phyloP scores from a whole-genome alignment of 2,888 invertebrate genomes.

The Tenthredo amoena region DNA sequence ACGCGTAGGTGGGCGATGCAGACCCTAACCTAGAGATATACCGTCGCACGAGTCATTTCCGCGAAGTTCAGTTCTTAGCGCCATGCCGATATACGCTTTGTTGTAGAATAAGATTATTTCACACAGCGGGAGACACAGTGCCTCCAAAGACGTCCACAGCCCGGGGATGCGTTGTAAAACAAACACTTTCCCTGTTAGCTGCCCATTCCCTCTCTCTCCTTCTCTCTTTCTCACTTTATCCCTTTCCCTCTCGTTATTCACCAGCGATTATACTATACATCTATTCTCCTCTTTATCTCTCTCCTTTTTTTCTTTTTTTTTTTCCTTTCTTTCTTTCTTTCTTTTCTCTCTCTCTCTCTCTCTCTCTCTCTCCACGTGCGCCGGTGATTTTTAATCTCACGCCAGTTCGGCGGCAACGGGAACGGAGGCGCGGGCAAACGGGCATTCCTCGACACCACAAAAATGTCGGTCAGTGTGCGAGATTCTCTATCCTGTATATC shows the following conservation, averaged over 20 bases:
- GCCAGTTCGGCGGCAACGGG: slow-evolving; percentile 54
- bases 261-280: background rate
- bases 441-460: slow-evolving; percentile 65
- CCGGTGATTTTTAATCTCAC: slow-evolving; percentile 63
- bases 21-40: background rate
- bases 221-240: background rate
- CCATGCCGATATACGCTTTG: slow-evolving; percentile 19
- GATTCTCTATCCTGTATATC: slow-evolving; percentile 42
- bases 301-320: background rate
- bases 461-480: slow-evolving; percentile 68
- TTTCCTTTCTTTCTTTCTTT: too few relatives aligned
- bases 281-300: background rate
- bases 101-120: slow-evolving; percentile 59
- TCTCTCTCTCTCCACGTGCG: background rate
- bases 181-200: slow-evolving; percentile 61
- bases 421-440: slow-evolving; percentile 49
- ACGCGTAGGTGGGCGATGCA: background rate
- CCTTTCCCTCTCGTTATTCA: slow-evolving; percentile 17
- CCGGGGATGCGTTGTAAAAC: slow-evolving; percentile 58
- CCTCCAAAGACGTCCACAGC: slow-evolving; percentile 13
- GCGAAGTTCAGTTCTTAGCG: slow-evolving; percentile 35
- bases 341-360: background rate
- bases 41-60: slow-evolving; percentile 1
- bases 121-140: slow-evolving; percentile 61
- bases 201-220: background rate